Percentiles rank a stretch among this genome's conserved stretches.
These are phyloP conservation scores for Brachyptera risi DNA, from an alignment of 2,888 invertebrate genomes.

Conservation along the genomic window DNA sequence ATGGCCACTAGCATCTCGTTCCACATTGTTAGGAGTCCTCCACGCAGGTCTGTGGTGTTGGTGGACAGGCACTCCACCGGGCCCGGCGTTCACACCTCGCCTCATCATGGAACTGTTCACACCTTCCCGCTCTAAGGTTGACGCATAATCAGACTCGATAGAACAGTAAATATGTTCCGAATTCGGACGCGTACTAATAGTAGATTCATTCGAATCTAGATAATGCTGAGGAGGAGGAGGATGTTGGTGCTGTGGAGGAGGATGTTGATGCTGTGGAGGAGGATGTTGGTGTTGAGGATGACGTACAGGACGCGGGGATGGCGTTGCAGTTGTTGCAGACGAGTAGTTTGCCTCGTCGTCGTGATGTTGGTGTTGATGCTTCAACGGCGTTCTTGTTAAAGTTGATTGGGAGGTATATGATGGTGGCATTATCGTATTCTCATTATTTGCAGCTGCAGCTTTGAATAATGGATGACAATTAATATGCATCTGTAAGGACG, in stretches of 20 bases:
- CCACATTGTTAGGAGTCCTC: constrained; percentile 37
- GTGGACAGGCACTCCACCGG: constrained; percentile 36
- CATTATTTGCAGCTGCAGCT: constrained; percentile 35
- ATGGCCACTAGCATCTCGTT: constrained; percentile 46
- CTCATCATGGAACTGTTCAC: constrained; percentile 27
- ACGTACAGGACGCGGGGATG: constrained; percentile 51
- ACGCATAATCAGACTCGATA: constrained; percentile 79
- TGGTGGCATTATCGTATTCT: constrained; percentile 42
- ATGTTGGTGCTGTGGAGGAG: constrained; percentile 18
- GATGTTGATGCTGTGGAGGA: constrained; percentile 18
- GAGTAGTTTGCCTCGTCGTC: constrained; percentile 60
- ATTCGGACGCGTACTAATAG: constrained; percentile 61
- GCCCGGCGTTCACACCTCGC: constrained; percentile 28
- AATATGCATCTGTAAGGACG: constrained; percentile 38
- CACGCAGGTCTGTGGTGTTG: constrained; percentile 45
- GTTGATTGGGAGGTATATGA: constrained; percentile 48
- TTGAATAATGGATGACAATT: constrained; percentile 42
- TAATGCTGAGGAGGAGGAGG: constrained; percentile 44
- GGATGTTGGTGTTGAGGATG: constrained; percentile 20
- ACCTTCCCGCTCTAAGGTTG: constrained; percentile 64
- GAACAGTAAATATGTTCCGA: constrained; percentile 88
- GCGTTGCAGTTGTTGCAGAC: constrained; percentile 62
- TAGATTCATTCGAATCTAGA: constrained; percentile 44
- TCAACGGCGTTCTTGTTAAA: constrained; percentile 35
- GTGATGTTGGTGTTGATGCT: constrained; percentile 31